Evolutionary conservation across 2,888 invertebrate species (phyloP).

Genomic region (Ametastegia equiseti): DNA sequence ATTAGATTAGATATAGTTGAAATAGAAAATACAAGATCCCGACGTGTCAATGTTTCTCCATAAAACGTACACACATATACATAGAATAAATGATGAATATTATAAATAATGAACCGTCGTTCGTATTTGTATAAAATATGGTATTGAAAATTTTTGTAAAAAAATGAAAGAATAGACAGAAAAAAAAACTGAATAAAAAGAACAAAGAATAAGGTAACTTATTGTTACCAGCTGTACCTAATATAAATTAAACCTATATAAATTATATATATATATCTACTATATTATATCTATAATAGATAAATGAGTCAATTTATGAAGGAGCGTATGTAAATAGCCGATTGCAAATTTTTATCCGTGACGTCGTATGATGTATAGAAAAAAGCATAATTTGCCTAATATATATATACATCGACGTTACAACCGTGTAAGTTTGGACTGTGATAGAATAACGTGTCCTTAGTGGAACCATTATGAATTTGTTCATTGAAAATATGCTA

Average conservation of each 20-base stretch:
- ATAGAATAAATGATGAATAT: too few species aligned
- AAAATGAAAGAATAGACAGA: neutral
- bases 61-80: too few species aligned
- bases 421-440: conserved; percentile 53
- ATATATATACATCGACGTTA: too few species aligned
- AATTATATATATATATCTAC: neutral
- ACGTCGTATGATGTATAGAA: neutral
- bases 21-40: neutral
- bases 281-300: conserved; percentile 7
- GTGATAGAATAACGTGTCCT: conserved; percentile 59
- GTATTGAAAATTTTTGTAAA: conserved; percentile 6
- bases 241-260: neutral
- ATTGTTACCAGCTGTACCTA: neutral
- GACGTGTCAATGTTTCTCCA: neutral
- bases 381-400: too few species aligned
- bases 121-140: neutral
- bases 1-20: neutral
- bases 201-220: neutral
- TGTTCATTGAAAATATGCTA: conserved; percentile 25
- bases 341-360: conserved; percentile 35
- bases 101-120: neutral
- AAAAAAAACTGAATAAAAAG: neutral
- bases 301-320: conserved; percentile 39
- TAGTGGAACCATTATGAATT: conserved; percentile 47
- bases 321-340: conserved; percentile 37